Conservation (phyloP, 2,113 vertebrate species). For the Catharus bicknelli region DNA sequence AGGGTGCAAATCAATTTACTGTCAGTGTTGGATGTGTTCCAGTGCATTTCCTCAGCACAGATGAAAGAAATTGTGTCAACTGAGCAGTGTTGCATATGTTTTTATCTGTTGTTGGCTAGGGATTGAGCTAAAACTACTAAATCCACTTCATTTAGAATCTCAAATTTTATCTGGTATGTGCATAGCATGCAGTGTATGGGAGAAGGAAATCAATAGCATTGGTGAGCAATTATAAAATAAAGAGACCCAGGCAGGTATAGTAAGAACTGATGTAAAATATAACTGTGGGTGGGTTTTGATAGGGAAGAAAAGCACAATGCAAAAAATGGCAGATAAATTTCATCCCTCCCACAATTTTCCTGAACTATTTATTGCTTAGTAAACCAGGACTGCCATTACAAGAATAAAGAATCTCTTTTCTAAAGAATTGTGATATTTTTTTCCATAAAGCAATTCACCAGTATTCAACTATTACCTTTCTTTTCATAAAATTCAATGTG, state of each 20-base stretch:
- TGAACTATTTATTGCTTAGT: neutral
- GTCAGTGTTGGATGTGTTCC: constrained; percentile 62
- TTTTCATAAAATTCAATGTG: neutral
- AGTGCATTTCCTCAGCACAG: constrained; percentile 63
- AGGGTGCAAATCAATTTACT: constrained; percentile 74
- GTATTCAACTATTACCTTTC: neutral
- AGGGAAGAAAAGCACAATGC: neutral
- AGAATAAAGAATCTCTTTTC: neutral
- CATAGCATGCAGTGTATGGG: neutral
- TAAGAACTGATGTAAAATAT: neutral
- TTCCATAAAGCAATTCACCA: neutral
- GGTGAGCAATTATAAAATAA: neutral
- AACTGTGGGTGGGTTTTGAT: neutral
- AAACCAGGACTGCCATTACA: neutral
- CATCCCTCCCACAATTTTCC: neutral
- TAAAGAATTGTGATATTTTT: neutral
- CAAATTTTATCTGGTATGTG: neutral
- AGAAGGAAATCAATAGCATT: neutral
- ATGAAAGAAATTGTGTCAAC: constrained; percentile 66
- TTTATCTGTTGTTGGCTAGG: constrained; percentile 50
- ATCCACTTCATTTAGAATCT: constrained; percentile 14
- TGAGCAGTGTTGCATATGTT: constrained; percentile 63
- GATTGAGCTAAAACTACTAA: constrained; percentile 41
- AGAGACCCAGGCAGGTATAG: neutral
- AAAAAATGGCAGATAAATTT: neutral